phyloP scores from a whole-genome alignment of 2,888 invertebrate genomes.

The Cantharis rufa region DNA sequence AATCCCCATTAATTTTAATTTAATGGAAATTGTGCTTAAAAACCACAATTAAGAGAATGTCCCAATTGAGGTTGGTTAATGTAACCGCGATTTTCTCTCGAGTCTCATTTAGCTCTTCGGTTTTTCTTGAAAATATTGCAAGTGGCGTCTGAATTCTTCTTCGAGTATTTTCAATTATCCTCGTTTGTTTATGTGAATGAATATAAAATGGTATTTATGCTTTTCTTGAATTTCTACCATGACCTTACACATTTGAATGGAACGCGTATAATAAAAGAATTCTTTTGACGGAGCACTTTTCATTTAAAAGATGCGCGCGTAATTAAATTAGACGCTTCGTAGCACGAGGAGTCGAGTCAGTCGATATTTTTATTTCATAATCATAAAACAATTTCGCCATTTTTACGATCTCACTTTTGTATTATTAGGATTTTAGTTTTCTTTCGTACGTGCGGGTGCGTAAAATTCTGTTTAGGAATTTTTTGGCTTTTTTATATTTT shows the following conservation, averaged over 20 bases:
- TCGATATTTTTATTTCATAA: neutral
- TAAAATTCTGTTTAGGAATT: neutral
- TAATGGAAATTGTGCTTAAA: neutral
- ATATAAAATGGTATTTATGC: conserved; percentile 15
- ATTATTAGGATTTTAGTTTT: neutral
- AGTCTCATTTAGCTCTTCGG: neutral
- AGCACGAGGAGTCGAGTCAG: neutral
- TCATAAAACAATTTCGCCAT: neutral
- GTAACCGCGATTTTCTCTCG: conserved; percentile 4
- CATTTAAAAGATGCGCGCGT: conserved; percentile 3
- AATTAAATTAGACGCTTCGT: conserved; percentile 9
- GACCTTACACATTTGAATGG: conserved; percentile 14
- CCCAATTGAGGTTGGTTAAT: neutral
- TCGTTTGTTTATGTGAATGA: conserved; percentile 17
- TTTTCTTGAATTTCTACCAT: conserved; percentile 16
- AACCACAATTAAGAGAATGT: conserved; percentile 1
- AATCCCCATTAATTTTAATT: neutral
- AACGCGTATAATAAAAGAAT: conserved; percentile 14
- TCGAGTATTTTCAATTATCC: neutral
- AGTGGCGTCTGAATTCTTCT: conserved; percentile 9
- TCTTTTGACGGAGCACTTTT: conserved; percentile 18
- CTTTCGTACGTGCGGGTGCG: neutral
- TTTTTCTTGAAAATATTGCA: neutral
- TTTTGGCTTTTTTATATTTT: neutral
- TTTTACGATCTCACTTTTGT: neutral